These are phyloP conservation scores for Drosophila mimetica DNA, from an alignment of 2,888 invertebrate species.

Conservation along the genomic window DNA sequence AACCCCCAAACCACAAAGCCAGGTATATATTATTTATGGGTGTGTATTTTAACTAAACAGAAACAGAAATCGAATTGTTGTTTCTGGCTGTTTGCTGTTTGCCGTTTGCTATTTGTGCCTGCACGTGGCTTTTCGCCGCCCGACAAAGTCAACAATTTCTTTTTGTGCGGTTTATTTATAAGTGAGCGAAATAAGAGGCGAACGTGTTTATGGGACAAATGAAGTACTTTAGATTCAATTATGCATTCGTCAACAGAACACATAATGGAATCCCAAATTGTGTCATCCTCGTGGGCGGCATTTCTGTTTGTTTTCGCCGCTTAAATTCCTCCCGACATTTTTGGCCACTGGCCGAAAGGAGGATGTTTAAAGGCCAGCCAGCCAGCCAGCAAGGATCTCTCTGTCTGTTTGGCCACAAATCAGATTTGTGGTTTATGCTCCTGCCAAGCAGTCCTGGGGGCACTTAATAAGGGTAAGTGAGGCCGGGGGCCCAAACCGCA, in stretches of 20 bases:
- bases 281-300: conserved; percentile 15
- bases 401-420: conserved; percentile 46
- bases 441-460: conserved; percentile 20
- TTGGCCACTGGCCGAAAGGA: background rate
- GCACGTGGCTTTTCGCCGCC: conserved; percentile 46
- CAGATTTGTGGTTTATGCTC: conserved; percentile 49
- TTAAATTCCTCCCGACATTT: conserved; percentile 2
- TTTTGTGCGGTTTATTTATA: conserved; percentile 43
- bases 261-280: conserved; percentile 53
- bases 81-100: conserved; percentile 46
- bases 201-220: conserved; percentile 74
- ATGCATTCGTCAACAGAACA: conserved; percentile 59
- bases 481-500: conserved; percentile 14
- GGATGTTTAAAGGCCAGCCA: conserved; percentile 13
- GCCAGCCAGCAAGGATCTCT: too few relatives aligned
- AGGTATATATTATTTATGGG: conserved; percentile 64
- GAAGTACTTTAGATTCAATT: conserved; percentile 78
- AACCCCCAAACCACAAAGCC: conserved; percentile 26
- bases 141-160: conserved; percentile 33
- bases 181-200: conserved; percentile 45
- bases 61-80: conserved; percentile 74
- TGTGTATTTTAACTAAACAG: conserved; percentile 61
- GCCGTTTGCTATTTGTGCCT: conserved; percentile 46
- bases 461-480: conserved; percentile 42
- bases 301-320: conserved; percentile 30